A percentile compares a stretch with the other conserved stretches of the same genome.
Conservation (phyloP, 2,113 vertebrate species). For the Lipophrys pholis region DNA sequence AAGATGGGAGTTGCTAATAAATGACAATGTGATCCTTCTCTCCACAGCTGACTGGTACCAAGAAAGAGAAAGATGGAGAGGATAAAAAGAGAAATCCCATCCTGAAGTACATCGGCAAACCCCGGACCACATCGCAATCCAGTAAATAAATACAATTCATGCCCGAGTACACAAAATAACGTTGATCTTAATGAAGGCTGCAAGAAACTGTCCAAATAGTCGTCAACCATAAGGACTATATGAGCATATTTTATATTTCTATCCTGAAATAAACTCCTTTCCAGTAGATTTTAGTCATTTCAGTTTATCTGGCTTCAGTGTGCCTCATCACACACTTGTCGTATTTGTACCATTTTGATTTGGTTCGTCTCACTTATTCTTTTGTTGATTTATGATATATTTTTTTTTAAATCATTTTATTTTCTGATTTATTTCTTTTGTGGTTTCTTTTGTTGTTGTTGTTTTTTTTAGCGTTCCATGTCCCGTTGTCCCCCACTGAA, state of each 20-base stretch:
- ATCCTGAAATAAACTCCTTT: too few relatives aligned
- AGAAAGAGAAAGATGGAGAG: conserved; percentile 89
- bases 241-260: too few relatives aligned
- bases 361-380: background rate
- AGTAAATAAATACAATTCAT: conserved; percentile 81
- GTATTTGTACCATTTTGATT: too few relatives aligned
- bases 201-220: too few relatives aligned
- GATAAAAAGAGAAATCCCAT: conserved; percentile 94
- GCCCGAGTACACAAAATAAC: background rate
- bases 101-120: conserved; percentile 95
- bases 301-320: too few relatives aligned
- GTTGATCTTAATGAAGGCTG: too few relatives aligned
- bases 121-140: conserved; percentile 89
- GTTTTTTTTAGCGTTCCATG: conserved; percentile 80
- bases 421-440: conserved; percentile 43
- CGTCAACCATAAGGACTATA: too few relatives aligned
- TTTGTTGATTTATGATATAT: conserved; percentile 39
- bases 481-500: conserved; percentile 83
- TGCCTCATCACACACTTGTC: too few relatives aligned
- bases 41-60: conserved; percentile 86
- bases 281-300: too few relatives aligned
- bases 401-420: background rate
- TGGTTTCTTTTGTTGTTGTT: conserved; percentile 46
- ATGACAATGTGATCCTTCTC: too few relatives aligned
- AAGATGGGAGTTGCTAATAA: too few relatives aligned